phyloP scores from a whole-genome alignment of 2,113 vertebrate species.

The Chroicocephalus ridibundus region DNA sequence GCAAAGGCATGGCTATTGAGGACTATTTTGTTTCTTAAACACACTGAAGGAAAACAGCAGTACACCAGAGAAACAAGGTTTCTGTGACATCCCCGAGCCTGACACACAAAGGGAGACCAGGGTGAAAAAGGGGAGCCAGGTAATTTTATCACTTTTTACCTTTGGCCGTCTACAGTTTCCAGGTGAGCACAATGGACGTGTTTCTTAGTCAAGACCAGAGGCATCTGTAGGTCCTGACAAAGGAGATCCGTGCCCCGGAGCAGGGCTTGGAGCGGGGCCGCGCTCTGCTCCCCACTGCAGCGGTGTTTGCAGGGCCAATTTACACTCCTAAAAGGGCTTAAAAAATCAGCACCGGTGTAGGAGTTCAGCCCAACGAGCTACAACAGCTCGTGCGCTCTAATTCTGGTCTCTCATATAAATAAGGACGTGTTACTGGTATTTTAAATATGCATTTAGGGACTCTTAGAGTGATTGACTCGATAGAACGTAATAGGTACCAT shows the following conservation, averaged over 20 bases:
- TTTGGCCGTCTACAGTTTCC: background rate
- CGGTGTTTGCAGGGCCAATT: background rate
- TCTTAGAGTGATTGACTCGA: background rate
- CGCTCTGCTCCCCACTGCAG: background rate
- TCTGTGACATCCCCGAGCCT: background rate
- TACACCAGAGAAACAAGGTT: slow-evolving; percentile 10
- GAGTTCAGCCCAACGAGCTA: background rate
- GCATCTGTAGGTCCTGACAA: background rate
- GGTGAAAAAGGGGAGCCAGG: slow-evolving; percentile 53
- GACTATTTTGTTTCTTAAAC: slow-evolving; percentile 41
- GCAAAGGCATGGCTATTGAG: background rate
- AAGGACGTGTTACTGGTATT: background rate
- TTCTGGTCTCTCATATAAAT: background rate
- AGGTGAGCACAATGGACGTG: background rate
- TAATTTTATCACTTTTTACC: slow-evolving; percentile 51
- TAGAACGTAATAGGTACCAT: background rate
- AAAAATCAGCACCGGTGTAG: background rate
- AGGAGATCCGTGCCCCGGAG: background rate
- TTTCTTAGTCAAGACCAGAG: background rate
- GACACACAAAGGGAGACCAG: slow-evolving; percentile 43
- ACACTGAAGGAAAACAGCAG: slow-evolving; percentile 47
- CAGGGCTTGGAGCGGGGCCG: background rate
- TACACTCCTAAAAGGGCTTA: background rate
- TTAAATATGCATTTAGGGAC: background rate
- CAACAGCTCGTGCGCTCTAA: background rate